These are phyloP conservation scores for Hirundo rustica DNA, from an alignment of 2,797 vertebrate genomes.

Conservation along the genomic window DNA sequence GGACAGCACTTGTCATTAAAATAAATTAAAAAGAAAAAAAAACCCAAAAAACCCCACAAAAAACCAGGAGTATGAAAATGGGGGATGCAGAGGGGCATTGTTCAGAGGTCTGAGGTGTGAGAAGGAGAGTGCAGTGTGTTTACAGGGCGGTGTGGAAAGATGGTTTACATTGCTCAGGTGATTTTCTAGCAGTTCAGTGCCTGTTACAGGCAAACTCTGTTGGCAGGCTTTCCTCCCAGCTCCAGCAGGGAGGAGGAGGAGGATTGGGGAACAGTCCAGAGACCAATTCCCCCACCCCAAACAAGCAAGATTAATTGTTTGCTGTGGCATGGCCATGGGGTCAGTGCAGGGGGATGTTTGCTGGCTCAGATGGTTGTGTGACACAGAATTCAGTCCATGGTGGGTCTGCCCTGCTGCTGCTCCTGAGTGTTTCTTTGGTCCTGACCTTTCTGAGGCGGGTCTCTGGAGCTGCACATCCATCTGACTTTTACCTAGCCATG, in stretches of 20 bases:
- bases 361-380: not conserved
- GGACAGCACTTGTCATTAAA: not conserved
- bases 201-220: not conserved
- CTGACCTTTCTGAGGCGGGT: rapidly evolving
- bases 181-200: not conserved
- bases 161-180: not conserved
- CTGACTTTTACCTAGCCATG: not conserved
- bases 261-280: not conserved
- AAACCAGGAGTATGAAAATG: not conserved
- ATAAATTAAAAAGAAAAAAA: no score
- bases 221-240: not conserved
- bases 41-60: no score
- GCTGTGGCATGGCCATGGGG: rapidly evolving
- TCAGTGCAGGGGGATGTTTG: not conserved
- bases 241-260: not conserved
- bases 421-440: not conserved
- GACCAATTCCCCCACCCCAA: not conserved
- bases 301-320: not conserved
- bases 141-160: not conserved
- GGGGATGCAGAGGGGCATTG: rapidly evolving
- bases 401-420: not conserved
- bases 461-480: not conserved
- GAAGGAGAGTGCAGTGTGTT: not conserved
- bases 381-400: not conserved
- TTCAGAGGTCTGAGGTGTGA: not conserved